Conservation (phyloP, 2,113 vertebrate species). For the Nycticorax nycticorax region DNA sequence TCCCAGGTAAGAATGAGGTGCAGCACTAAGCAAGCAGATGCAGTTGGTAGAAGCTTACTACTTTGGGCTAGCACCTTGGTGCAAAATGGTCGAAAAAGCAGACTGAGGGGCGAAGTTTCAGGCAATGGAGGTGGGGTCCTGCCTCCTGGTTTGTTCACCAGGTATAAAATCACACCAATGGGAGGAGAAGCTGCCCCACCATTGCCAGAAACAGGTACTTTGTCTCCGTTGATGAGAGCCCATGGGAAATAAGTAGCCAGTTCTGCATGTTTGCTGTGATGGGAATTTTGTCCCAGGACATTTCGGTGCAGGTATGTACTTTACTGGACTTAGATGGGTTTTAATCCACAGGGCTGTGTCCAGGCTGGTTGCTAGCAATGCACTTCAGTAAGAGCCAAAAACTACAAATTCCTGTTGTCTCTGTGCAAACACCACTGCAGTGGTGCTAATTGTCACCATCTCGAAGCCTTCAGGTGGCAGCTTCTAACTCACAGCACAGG, state of each 20-base stretch:
- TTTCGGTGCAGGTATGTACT: neutral
- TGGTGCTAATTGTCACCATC: slow-evolving; percentile 5
- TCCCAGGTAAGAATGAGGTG: neutral
- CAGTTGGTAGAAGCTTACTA: neutral
- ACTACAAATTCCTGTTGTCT: neutral
- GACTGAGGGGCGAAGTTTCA: neutral
- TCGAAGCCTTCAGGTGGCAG: slow-evolving; percentile 14
- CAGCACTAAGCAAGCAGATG: neutral
- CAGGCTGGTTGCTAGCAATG: neutral
- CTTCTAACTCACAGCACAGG: neutral
- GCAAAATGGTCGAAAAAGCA: accelerated
- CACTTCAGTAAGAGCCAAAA: neutral
- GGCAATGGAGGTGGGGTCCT: neutral
- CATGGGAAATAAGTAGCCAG: neutral
- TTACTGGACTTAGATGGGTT: neutral
- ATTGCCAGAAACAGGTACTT: neutral
- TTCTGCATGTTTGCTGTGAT: accelerated
- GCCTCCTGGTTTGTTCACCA: neutral
- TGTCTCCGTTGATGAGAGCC: neutral
- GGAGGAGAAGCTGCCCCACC: neutral
- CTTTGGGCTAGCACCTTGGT: neutral
- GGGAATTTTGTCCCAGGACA: neutral
- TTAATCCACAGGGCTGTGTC: neutral
- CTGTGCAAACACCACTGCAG: neutral
- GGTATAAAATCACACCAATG: neutral